Conservation (phyloP, 2,113 vertebrate species). For the Mirounga angustirostris region DNA sequence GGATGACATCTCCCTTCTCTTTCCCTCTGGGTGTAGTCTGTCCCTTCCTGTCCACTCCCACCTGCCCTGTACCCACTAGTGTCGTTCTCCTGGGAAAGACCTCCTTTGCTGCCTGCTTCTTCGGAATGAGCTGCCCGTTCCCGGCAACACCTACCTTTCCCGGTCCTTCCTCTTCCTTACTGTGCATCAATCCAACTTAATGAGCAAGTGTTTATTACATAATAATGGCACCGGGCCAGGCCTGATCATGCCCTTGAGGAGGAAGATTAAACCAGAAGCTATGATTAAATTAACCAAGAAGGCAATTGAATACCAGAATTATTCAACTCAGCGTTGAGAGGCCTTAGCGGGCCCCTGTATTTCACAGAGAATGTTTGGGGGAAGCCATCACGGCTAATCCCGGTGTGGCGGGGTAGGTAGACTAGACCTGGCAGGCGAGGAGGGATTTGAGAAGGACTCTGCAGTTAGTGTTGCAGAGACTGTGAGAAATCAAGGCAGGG, state of each 20-base stretch:
- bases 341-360: background rate
- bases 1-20: background rate
- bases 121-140: background rate
- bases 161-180: background rate
- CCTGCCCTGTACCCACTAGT: background rate
- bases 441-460: background rate
- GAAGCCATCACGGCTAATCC: background rate
- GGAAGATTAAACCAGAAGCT: background rate
- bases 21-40: background rate
- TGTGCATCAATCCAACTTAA: background rate
- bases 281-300: background rate
- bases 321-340: background rate
- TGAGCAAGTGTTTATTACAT: background rate
- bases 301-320: background rate
- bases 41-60: background rate
- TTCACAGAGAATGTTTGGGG: background rate
- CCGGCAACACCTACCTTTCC: background rate
- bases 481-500: background rate
- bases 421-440: background rate
- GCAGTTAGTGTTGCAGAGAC: background rate
- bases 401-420: rapidly evolving
- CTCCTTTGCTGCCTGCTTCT: background rate
- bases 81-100: background rate
- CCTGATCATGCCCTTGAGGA: background rate
- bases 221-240: background rate